These are phyloP conservation scores for Pasiphila rectangulata DNA, from an alignment of 2,888 invertebrate species.

Conservation along the genomic window DNA sequence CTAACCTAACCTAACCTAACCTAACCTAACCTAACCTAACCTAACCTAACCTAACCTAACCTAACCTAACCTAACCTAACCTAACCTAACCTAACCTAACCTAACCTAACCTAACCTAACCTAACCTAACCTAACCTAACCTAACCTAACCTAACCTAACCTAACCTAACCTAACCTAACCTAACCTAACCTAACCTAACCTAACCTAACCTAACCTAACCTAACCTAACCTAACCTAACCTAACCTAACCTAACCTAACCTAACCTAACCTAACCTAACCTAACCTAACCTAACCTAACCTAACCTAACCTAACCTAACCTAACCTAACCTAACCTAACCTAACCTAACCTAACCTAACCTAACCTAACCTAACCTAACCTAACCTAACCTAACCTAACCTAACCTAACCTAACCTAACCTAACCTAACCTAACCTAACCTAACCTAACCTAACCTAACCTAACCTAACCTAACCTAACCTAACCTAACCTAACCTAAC, in stretches of 20 bases:
- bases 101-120: too few relatives aligned
- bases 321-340: constrained; percentile 25
- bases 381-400: constrained; percentile 32
- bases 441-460: constrained; percentile 27
- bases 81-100: too few relatives aligned
- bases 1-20: too few relatives aligned
- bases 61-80: too few relatives aligned
- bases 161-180: constrained; percentile 33
- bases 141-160: constrained; percentile 28
- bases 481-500: constrained; percentile 21
- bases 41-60: too few relatives aligned
- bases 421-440: constrained; percentile 27
- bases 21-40: too few relatives aligned
- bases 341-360: constrained; percentile 31
- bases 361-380: constrained; percentile 33
- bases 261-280: constrained; percentile 29
- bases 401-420: constrained; percentile 24
- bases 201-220: constrained; percentile 32
- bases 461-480: constrained; percentile 27
- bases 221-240: constrained; percentile 33
- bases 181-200: constrained; percentile 32
- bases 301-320: constrained; percentile 26
- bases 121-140: too few relatives aligned
- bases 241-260: constrained; percentile 19
- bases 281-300: constrained; percentile 32